Base-by-base conservation (phyloP, 2,888 invertebrate species). In the Acronicta leporina region DNA sequence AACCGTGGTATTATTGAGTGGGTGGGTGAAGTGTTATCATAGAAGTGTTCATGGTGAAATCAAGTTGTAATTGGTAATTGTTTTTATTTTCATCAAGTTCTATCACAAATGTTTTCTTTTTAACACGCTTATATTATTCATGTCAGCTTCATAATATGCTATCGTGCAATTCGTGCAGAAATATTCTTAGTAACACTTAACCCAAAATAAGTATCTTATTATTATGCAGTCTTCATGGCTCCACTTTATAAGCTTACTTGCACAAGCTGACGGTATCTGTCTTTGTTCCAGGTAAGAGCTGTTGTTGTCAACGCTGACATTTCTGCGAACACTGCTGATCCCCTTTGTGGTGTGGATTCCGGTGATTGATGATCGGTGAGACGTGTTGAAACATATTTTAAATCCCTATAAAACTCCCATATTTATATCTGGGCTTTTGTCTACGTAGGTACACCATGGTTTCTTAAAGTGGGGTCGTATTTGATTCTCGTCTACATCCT, bases 211-310 rank as follows among this genome's bases (percentile, higher is more conserved):
- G 33, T 38, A n/a, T 38, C n/a, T 38, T 7, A n/a, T 38, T 38
- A 38, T 38, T 7, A n/a, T 38, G 38, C 49, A 30, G 25, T 56
- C 53, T 53, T 35, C 10, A 52, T 68, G 58, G 68, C 70, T 63
- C 3, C 53, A 49, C 64, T 56, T 42, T 45, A 54, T 67, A 62
- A 60, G 63, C 57, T 38, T 67, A 66, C 60, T 58, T 56, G 52
- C 48, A 46, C 7, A 20, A 46, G n/a, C 68, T 72, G 71, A 72
- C 71, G 48, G 63, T 75, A 64, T 74, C 68, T 76, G 74, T 82
- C 75, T 82, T 87, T 87, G 84, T 90, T 90, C 73, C 85, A 90
- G 90, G 90, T 90, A 90, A 89, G 83, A 77, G 63, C 49, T 68
- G 68, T 76, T 64, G 72, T 38, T 67, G 67, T 60, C 54, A 67